A percentile compares a stretch with the other conserved stretches of the same genome.
Conservation (phyloP, 1,140 invertebrate genomes). For the Augochlora pura region DNA sequence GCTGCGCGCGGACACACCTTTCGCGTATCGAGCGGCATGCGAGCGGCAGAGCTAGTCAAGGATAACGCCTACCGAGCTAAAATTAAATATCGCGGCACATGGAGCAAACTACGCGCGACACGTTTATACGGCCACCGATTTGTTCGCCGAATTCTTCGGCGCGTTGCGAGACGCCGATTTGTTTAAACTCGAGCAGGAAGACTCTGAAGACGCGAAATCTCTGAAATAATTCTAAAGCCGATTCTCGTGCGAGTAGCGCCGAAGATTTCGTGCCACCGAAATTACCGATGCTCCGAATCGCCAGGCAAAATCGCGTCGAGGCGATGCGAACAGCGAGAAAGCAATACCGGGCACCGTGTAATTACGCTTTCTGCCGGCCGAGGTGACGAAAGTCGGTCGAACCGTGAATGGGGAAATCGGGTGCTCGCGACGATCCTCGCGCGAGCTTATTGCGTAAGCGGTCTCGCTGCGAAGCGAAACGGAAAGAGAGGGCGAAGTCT, state of each 20-base stretch:
- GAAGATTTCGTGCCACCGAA: too few species aligned
- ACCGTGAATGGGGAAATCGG: slow-evolving; percentile 21
- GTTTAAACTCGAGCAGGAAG: not conserved
- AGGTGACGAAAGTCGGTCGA: slow-evolving; percentile 28
- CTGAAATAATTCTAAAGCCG: too few species aligned
- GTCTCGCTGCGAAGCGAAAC: not conserved
- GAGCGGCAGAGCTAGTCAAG: slow-evolving; percentile 38
- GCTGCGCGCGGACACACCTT: slow-evolving; percentile 25
- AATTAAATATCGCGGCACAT: slow-evolving; percentile 50
- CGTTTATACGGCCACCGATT: slow-evolving; percentile 27
- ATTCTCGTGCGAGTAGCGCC: not conserved
- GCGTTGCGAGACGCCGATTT: too few species aligned
- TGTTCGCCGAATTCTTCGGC: slow-evolving; percentile 16
- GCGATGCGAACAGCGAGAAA: not conserved
- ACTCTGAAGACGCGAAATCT: too few species aligned
- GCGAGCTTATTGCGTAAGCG: slow-evolving; percentile 7
- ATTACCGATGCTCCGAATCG: too few species aligned
- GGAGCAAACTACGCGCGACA: slow-evolving; percentile 28
- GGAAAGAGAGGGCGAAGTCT: not conserved
- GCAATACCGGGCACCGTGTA: slow-evolving; percentile 37
- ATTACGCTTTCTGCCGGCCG: slow-evolving; percentile 13
- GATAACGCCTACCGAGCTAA: slow-evolving; percentile 52
- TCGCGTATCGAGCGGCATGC: slow-evolving; percentile 37
- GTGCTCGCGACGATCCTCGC: not conserved
- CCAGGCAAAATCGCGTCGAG: too few species aligned